Evolutionary conservation across 2,113 vertebrate genomes (phyloP).

Genomic region (Peromyscus polionotus): DNA sequence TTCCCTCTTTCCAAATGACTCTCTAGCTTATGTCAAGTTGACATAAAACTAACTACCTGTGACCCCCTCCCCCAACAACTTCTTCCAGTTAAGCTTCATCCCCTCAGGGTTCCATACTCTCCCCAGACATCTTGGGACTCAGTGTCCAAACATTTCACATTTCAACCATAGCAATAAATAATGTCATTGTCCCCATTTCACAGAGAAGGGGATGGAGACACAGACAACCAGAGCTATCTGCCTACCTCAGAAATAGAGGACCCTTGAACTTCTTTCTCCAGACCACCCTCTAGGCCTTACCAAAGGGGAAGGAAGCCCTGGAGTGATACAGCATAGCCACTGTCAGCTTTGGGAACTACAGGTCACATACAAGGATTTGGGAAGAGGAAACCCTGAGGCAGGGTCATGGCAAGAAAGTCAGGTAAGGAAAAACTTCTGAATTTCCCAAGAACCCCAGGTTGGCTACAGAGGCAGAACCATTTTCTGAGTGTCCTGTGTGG

Average conservation of each 20-base stretch:
- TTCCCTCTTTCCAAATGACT: background rate
- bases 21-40: background rate
- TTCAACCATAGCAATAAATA: background rate
- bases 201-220: background rate
- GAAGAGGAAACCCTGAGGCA: background rate
- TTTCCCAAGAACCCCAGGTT: background rate
- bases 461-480: background rate
- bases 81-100: background rate
- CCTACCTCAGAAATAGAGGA: background rate
- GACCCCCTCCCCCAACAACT: too few relatives aligned
- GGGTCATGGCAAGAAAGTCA: background rate
- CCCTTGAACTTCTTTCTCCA: background rate
- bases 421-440: background rate
- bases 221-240: background rate
- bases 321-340: constrained; percentile 38
- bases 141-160: background rate
- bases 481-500: background rate
- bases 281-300: background rate
- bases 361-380: background rate
- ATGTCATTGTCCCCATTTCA: background rate
- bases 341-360: background rate
- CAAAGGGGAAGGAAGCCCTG: background rate
- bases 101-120: background rate
- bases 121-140: background rate
- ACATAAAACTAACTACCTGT: background rate